Conservation (phyloP, 2,797 vertebrate genomes). For the Falco rusticolus region DNA sequence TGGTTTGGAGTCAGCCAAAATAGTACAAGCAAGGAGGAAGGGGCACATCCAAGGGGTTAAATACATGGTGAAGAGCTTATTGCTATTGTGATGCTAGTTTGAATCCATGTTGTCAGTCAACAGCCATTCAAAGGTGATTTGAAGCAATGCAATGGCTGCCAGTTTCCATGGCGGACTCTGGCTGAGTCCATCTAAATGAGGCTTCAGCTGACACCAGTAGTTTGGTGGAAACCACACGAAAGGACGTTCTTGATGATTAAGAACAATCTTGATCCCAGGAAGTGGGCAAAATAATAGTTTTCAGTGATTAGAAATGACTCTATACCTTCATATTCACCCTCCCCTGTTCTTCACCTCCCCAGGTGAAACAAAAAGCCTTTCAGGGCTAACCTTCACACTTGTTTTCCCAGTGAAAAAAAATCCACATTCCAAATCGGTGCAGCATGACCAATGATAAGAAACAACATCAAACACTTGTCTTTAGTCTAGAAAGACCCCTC, state of each 20-base stretch:
- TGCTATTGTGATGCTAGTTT: neutral
- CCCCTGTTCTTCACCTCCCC: neutral
- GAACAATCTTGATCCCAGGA: neutral
- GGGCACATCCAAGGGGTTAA: neutral
- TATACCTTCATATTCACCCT: neutral
- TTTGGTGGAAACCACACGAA: neutral
- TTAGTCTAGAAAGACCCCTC: neutral
- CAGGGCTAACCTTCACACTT: neutral
- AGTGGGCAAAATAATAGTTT: neutral
- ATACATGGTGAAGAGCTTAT: neutral
- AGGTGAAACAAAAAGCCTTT: neutral
- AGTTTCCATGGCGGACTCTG: neutral
- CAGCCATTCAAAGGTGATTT: neutral
- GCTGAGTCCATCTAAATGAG: neutral
- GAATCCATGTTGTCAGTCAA: neutral
- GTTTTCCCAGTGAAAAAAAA: neutral
- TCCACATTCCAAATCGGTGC: neutral
- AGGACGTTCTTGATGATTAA: neutral
- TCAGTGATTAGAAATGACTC: neutral
- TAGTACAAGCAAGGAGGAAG: neutral
- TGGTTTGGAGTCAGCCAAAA: neutral
- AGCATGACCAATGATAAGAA: neutral
- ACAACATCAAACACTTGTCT: neutral
- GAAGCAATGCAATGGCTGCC: neutral
- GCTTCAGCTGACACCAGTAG: neutral